Percentiles rank a stretch among this genome's conserved stretches.
Conservation (phyloP, 1,140 invertebrate species). For the Drosophila rhopaloa region DNA sequence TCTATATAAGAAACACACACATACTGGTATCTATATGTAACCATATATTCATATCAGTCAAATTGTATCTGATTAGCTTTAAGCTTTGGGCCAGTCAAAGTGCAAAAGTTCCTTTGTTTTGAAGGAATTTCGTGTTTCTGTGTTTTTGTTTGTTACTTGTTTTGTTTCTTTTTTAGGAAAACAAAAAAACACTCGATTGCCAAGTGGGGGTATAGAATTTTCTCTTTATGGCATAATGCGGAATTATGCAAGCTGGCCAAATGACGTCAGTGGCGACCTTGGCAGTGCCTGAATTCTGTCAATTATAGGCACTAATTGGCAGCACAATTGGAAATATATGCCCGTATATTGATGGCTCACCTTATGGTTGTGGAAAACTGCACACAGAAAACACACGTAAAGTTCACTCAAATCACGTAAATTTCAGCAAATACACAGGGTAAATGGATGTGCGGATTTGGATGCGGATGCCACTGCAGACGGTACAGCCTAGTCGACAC, state of each 20-base stretch:
- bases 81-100: constrained; percentile 56
- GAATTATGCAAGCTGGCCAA: constrained; percentile 60
- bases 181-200: constrained; percentile 26
- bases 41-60: constrained; percentile 44
- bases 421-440: constrained; percentile 18
- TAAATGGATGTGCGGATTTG: background rate
- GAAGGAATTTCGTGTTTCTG: constrained; percentile 35
- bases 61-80: constrained; percentile 64
- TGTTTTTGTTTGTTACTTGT: constrained; percentile 11
- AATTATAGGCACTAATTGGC: constrained; percentile 21
- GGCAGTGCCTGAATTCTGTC: constrained; percentile 28
- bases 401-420: constrained; percentile 11
- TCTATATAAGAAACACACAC: constrained; percentile 33
- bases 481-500: constrained; percentile 82
- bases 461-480: constrained; percentile 22
- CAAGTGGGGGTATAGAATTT: constrained; percentile 8
- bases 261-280: constrained; percentile 67
- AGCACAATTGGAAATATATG: constrained; percentile 3
- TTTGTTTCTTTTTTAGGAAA: constrained; percentile 15
- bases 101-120: constrained; percentile 57
- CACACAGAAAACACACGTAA: constrained; percentile 16
- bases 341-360: constrained; percentile 12
- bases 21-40: constrained; percentile 8
- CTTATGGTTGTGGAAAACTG: constrained; percentile 17
- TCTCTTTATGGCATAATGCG: constrained; percentile 39